These are phyloP conservation scores for Patella caerulea DNA, from an alignment of 2,888 invertebrate genomes.

Conservation along the genomic window DNA sequence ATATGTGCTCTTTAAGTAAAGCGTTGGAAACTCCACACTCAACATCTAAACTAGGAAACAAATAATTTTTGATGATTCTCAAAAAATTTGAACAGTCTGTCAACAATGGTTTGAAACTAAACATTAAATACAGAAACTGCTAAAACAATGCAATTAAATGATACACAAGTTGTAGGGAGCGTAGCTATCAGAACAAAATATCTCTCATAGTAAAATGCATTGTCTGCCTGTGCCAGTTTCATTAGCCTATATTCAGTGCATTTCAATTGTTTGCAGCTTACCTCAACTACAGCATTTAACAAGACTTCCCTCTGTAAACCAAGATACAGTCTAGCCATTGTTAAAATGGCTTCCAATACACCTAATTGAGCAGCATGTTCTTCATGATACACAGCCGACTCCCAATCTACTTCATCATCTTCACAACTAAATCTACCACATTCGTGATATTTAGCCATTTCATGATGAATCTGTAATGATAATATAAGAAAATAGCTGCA, in stretches of 20 bases:
- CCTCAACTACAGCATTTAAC: slow-evolving; percentile 70
- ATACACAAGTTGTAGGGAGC: too few relatives aligned
- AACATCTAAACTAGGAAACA: too few relatives aligned
- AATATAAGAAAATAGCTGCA: too few relatives aligned
- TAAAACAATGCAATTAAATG: too few relatives aligned
- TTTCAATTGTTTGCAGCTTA: slow-evolving; percentile 31
- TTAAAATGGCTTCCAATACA: slow-evolving; percentile 74
- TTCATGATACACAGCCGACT: slow-evolving; percentile 75
- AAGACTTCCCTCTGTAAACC: slow-evolving; percentile 74
- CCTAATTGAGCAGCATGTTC: slow-evolving; percentile 74
- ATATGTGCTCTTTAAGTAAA: too few relatives aligned
- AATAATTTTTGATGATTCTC: too few relatives aligned
- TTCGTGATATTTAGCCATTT: slow-evolving; percentile 75
- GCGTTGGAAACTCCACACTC: too few relatives aligned
- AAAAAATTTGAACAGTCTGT: too few relatives aligned
- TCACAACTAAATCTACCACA: slow-evolving; percentile 72
- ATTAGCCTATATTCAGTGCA: too few relatives aligned
- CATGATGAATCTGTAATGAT: slow-evolving; percentile 73
- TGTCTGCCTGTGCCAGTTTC: not conserved
- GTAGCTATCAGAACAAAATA: too few relatives aligned
- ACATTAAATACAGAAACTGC: too few relatives aligned
- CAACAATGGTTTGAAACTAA: too few relatives aligned
- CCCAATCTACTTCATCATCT: slow-evolving; percentile 71
- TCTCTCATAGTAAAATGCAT: not conserved
- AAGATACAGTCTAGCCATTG: slow-evolving; percentile 73